A percentile compares a stretch with the other conserved stretches of the same genome.
phyloP scores from a whole-genome alignment of 1,140 invertebrate genomes.

The Eumeta japonica region DNA sequence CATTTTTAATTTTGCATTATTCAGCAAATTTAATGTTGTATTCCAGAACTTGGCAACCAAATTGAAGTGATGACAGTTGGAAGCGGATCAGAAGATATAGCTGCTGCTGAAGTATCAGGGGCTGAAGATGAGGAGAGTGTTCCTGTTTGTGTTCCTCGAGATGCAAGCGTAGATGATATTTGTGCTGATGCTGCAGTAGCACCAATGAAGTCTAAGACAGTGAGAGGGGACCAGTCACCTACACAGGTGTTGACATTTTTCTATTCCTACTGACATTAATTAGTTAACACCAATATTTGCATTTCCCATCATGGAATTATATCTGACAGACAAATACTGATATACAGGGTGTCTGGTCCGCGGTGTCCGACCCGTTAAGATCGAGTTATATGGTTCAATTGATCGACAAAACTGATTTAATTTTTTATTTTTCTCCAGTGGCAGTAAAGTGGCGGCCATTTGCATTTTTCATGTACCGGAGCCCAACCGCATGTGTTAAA shows the following conservation, averaged over 20 bases:
- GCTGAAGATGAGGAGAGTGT: conserved; percentile 46
- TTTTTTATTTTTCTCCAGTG: too few species aligned
- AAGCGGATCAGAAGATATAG: too few species aligned
- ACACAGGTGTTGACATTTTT: conserved; percentile 22
- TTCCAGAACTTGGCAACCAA: conserved; percentile 51
- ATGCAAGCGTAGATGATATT: conserved; percentile 47
- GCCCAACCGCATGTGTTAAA: too few species aligned
- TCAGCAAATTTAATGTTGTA: too few species aligned
- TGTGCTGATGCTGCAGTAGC: conserved; percentile 48
- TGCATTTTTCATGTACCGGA: too few species aligned
- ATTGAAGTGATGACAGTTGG: conserved; percentile 51
- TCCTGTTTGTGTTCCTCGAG: conserved; percentile 39
- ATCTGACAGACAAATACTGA: not conserved
- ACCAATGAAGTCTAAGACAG: conserved; percentile 23
- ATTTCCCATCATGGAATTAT: not conserved
- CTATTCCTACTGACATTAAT: conserved; percentile 1
- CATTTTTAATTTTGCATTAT: too few species aligned
- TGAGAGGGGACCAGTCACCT: conserved; percentile 26
- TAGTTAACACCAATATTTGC: not conserved
- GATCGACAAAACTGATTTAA: too few species aligned
- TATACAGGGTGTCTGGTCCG: too few species aligned
- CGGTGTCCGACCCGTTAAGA: too few species aligned
- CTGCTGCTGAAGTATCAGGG: conserved; percentile 33
- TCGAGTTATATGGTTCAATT: too few species aligned
- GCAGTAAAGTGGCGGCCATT: too few species aligned